Evolutionary conservation across 2,113 vertebrate genomes (phyloP).

Genomic region (Cheirogaleus medius): DNA sequence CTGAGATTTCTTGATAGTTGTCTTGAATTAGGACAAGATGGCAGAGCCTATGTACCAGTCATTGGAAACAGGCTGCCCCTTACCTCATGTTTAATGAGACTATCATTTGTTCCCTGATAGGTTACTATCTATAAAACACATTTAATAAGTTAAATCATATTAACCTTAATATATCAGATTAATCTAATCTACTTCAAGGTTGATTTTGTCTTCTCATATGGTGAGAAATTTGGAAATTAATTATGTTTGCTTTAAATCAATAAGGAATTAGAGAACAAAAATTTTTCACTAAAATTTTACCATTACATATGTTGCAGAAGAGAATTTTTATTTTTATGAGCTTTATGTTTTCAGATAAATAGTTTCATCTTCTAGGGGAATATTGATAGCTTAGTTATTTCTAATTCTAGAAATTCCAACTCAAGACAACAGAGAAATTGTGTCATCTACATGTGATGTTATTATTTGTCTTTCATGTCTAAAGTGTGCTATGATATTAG

Average conservation of each 20-base stretch:
- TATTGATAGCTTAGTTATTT: neutral
- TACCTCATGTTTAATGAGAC: neutral
- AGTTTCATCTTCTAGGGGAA: neutral
- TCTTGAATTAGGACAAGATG: neutral
- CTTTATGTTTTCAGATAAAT: neutral
- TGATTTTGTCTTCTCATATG: conserved; percentile 1
- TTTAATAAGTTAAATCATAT: neutral
- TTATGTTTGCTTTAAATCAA: neutral
- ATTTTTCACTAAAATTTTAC: neutral
- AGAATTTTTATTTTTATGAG: conserved; percentile 19
- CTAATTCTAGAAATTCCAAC: neutral
- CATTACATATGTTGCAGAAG: neutral
- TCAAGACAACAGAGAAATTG: neutral
- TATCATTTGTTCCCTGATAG: neutral
- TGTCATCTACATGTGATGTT: neutral
- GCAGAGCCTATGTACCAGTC: neutral
- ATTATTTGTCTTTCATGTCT: neutral
- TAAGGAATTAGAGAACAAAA: neutral
- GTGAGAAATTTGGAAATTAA: neutral
- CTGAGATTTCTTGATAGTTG: neutral
- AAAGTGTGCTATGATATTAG: neutral
- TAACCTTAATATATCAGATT: neutral
- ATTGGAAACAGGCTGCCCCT: neutral
- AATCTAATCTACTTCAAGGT: neutral
- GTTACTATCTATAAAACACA: neutral